Evolutionary conservation across 1,140 invertebrate species (phyloP).

Genomic region (Caenorhabditis briggsae): DNA sequence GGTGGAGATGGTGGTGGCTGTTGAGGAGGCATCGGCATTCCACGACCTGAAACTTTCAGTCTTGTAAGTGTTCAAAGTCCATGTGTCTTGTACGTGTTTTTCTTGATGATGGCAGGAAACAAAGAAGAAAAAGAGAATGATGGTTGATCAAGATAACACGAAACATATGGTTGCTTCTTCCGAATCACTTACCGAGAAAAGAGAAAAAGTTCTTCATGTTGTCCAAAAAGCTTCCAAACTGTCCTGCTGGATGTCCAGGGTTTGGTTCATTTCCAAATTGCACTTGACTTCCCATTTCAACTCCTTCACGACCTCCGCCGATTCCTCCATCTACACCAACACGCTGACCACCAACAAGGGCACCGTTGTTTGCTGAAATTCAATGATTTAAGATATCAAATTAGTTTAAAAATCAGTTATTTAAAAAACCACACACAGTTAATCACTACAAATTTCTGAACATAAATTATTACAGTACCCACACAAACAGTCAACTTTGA

Average conservation of each 20-base stretch:
- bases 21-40: slow-evolving; percentile 52
- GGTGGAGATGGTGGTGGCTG: slow-evolving; percentile 46
- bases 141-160: slow-evolving; percentile 32
- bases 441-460: neutral
- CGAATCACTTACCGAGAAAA: neutral
- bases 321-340: slow-evolving; percentile 64
- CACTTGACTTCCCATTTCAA: slow-evolving; percentile 62
- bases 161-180: slow-evolving; percentile 15
- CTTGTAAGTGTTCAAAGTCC: slow-evolving; percentile 38
- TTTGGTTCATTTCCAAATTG: slow-evolving; percentile 59
- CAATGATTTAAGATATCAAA: neutral
- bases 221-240: slow-evolving; percentile 58
- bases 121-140: neutral
- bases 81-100: slow-evolving; percentile 5
- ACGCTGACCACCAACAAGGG: slow-evolving; percentile 61
- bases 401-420: neutral
- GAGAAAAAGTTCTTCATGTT: slow-evolving; percentile 57
- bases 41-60: slow-evolving; percentile 19
- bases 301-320: slow-evolving; percentile 56
- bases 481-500: too few species aligned
- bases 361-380: slow-evolving; percentile 63
- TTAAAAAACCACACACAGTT: neutral
- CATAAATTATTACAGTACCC: too few species aligned
- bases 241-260: slow-evolving; percentile 50
- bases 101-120: neutral